These are phyloP conservation scores for Cataglyphis cursor DNA, from an alignment of 2,888 invertebrate species.

Conservation along the genomic window DNA sequence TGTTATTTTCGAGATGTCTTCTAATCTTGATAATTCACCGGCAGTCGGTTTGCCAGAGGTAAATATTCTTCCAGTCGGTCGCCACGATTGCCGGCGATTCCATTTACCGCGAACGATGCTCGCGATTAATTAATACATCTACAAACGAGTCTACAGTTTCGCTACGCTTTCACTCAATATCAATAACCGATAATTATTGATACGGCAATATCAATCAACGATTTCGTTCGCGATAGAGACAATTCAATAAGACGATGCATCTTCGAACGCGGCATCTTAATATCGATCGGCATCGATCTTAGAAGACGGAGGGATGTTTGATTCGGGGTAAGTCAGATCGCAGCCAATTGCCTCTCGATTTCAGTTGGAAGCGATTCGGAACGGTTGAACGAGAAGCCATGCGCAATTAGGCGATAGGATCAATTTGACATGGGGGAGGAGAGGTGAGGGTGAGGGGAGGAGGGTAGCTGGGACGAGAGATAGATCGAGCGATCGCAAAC, in stretches of 20 bases:
- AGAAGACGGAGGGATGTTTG: constrained; percentile 33
- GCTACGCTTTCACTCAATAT: constrained; percentile 15
- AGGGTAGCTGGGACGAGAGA: not conserved
- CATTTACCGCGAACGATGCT: not conserved
- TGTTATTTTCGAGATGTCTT: not conserved
- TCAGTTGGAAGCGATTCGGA: constrained; percentile 11
- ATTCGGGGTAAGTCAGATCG: constrained; percentile 24
- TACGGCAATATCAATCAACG: constrained; percentile 23
- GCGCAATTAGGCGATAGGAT: constrained; percentile 72
- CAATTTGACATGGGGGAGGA: constrained; percentile 32
- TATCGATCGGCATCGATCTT: constrained; percentile 40
- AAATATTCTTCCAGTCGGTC: constrained; percentile 6
- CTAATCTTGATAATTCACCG: not conserved
- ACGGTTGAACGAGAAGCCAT: constrained; percentile 55
- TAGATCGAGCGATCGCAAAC: constrained; percentile 68
- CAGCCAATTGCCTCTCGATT: constrained; percentile 60
- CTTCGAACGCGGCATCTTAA: not conserved
- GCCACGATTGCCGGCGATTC: constrained; percentile 4
- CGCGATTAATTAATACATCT: constrained; percentile 36
- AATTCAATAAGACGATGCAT: constrained; percentile 16
- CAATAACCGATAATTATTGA: constrained; percentile 48
- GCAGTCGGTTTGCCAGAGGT: constrained; percentile 12
- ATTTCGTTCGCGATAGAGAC: constrained; percentile 2
- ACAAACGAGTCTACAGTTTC: not conserved
- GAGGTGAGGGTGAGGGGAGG: not conserved